Conservation (phyloP, 2,888 invertebrate species). For the Mesorhabditis belari region DNA sequence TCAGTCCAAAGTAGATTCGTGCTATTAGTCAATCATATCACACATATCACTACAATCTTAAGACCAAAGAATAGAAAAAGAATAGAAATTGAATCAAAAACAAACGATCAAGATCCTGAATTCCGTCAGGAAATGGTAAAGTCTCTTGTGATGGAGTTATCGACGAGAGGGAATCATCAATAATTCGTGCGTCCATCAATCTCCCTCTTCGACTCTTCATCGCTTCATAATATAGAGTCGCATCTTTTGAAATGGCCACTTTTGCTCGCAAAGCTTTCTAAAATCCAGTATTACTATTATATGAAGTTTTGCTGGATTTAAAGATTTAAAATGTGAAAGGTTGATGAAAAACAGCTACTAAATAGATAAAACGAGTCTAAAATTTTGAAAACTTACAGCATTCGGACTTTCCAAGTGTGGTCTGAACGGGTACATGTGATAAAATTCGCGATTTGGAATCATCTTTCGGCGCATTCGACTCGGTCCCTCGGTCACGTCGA, state of each 20-base stretch:
- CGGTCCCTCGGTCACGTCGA: constrained; percentile 94
- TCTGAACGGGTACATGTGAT: constrained; percentile 81
- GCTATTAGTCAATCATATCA: too few species aligned
- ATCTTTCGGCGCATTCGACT: constrained; percentile 92
- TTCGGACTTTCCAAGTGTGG: constrained; percentile 71
- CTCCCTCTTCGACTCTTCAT: constrained; percentile 30
- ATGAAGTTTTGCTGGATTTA: too few species aligned
- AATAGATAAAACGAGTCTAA: too few species aligned
- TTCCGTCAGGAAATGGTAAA: constrained; percentile 14
- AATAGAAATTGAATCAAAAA: too few species aligned
- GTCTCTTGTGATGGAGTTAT: constrained; percentile 30
- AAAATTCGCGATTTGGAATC: constrained; percentile 78
- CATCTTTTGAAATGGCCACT: constrained; percentile 65
- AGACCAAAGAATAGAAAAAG: too few species aligned
- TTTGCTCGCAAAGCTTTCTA: constrained; percentile 80
- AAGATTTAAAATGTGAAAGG: background rate
- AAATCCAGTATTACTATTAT: constrained; percentile 19
- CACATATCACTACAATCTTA: too few species aligned
- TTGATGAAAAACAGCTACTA: background rate
- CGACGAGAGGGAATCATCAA: constrained; percentile 28
- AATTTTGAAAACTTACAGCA: constrained; percentile 60
- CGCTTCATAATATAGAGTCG: constrained; percentile 74
- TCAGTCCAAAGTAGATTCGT: too few species aligned
- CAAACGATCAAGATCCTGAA: constrained; percentile 30
- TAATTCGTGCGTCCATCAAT: constrained; percentile 45